Conservation (phyloP, 2,888 invertebrate species). For the Aricia artaxerxes region DNA sequence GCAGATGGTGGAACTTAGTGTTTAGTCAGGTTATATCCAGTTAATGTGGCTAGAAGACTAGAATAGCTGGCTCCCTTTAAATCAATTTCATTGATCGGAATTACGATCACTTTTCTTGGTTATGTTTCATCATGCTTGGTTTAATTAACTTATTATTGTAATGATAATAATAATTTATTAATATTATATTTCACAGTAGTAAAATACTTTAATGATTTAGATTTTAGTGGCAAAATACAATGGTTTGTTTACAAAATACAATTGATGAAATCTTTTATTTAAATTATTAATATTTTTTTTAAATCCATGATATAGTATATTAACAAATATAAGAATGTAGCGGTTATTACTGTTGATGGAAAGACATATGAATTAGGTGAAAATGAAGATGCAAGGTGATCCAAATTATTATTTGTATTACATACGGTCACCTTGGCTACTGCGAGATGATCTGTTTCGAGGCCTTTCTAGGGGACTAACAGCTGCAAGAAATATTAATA, state of each 20-base stretch:
- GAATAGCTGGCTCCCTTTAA: too few species aligned
- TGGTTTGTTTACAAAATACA: not conserved
- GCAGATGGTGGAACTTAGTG: too few species aligned
- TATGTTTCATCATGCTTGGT: too few species aligned
- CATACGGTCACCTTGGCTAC: conserved; percentile 21
- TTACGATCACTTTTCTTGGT: too few species aligned
- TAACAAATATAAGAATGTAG: not conserved
- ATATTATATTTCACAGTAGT: too few species aligned
- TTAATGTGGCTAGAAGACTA: too few species aligned
- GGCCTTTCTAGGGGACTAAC: conserved; percentile 1
- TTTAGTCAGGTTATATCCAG: too few species aligned
- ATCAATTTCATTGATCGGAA: too few species aligned
- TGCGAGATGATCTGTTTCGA: conserved; percentile 7
- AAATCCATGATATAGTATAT: too few species aligned
- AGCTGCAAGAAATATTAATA: conserved; percentile 2
- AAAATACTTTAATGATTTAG: not conserved
- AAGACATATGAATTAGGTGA: not conserved
- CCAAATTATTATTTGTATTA: not conserved
- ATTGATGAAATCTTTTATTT: not conserved
- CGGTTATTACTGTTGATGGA: not conserved
- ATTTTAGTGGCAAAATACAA: not conserved
- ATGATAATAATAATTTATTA: too few species aligned
- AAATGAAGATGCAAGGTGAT: not conserved
- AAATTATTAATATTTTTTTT: too few species aligned
- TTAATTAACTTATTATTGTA: too few species aligned